Percentiles rank a stretch among this genome's conserved stretches.
These are phyloP conservation scores for Balaenoptera acutorostrata DNA, from an alignment of 2,113 vertebrate species.

Conservation along the genomic window DNA sequence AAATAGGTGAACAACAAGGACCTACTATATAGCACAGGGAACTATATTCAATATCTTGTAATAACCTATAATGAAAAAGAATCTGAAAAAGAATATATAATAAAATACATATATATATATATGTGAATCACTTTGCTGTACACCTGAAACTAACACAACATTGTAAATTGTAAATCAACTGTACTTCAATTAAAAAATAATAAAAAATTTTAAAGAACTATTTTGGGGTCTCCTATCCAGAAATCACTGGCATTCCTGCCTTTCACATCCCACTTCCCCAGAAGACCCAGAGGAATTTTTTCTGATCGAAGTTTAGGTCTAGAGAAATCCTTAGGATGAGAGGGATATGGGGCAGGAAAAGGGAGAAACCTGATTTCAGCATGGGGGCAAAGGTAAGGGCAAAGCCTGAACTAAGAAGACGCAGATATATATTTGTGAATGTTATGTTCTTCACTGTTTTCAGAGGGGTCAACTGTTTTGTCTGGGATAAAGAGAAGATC, in stretches of 20 bases:
- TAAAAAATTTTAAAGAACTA: not conserved
- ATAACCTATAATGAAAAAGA: too few relatives aligned
- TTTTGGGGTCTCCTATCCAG: not conserved
- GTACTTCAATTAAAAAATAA: not conserved
- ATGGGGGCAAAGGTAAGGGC: not conserved
- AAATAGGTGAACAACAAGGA: not conserved
- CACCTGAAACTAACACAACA: not conserved
- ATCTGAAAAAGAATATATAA: too few relatives aligned
- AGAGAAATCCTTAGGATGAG: not conserved
- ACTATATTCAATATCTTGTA: too few relatives aligned
- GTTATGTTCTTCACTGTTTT: not conserved
- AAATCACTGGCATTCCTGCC: not conserved
- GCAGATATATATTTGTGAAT: constrained; percentile 47
- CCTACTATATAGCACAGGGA: too few relatives aligned
- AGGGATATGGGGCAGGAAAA: not conserved
- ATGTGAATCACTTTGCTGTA: not conserved
- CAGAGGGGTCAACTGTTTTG: not conserved
- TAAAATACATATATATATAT: not conserved
- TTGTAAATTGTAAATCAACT: not conserved
- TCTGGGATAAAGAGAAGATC: not conserved
- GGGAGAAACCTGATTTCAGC: not conserved
- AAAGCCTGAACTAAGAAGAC: not conserved
- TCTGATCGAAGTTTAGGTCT: not conserved
- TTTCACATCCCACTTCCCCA: not conserved
- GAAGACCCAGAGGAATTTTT: not conserved